phyloP scores from a whole-genome alignment of 2,888 invertebrate genomes.

The Diabrotica balteata region DNA sequence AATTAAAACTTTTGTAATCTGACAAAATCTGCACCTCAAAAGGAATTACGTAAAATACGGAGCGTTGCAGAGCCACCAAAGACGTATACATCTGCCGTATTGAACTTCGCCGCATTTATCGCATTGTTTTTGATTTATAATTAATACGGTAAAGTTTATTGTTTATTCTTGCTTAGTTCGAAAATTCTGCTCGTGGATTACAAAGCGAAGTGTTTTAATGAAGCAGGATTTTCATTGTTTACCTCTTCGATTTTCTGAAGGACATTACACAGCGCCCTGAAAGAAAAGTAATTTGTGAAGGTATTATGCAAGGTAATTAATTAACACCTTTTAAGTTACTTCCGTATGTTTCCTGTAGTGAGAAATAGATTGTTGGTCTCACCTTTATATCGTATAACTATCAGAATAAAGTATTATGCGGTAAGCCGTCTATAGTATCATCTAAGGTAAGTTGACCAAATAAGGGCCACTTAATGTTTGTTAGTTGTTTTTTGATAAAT shows the following conservation, averaged over 20 bases:
- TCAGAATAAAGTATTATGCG: too few species aligned
- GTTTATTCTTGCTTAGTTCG: constrained; percentile 23
- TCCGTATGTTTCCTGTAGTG: too few species aligned
- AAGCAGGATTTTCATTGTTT: constrained; percentile 27
- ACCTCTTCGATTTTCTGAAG: constrained; percentile 26
- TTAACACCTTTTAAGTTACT: too few species aligned
- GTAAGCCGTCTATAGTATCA: too few species aligned
- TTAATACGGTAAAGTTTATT: constrained; percentile 36
- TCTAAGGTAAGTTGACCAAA: too few species aligned
- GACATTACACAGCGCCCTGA: neutral
- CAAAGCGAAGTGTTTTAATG: constrained; percentile 21
- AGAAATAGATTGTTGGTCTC: too few species aligned
- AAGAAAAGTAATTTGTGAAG: neutral
- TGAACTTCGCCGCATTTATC: constrained; percentile 31
- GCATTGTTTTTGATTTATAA: constrained; percentile 36
- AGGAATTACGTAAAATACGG: constrained; percentile 25
- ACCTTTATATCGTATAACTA: too few species aligned
- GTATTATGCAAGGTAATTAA: neutral
- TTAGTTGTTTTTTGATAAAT: too few species aligned
- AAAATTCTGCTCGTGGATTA: constrained; percentile 19
- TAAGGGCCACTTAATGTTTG: too few species aligned
- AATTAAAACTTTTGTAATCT: constrained; percentile 33
- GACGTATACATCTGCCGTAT: constrained; percentile 11
- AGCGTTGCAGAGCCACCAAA: constrained; percentile 10
- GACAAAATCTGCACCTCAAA: constrained; percentile 21